These are phyloP conservation scores for Odocoileus hemionus DNA, from an alignment of 2,113 vertebrate genomes.

Conservation along the genomic window DNA sequence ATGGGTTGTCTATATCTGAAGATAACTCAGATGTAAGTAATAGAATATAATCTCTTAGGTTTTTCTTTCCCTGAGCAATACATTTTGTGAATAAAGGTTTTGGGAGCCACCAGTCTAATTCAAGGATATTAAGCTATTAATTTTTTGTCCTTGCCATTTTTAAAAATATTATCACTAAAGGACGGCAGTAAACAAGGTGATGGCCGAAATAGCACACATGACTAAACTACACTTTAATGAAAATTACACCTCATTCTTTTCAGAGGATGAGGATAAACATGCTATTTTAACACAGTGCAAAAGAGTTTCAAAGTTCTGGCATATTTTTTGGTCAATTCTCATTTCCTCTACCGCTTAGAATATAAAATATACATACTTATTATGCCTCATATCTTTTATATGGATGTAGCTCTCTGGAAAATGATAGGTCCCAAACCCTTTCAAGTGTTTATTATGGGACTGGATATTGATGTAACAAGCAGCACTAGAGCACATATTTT, in stretches of 20 bases:
- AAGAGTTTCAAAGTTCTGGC: neutral
- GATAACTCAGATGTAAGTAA: neutral
- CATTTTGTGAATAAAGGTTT: neutral
- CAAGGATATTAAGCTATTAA: neutral
- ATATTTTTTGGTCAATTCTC: constrained; percentile 17
- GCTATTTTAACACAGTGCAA: neutral
- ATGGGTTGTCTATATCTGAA: neutral
- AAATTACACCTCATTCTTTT: neutral
- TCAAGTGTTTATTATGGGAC: neutral
- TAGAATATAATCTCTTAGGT: neutral
- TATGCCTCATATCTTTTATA: neutral
- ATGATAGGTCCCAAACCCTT: neutral
- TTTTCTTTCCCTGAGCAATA: neutral
- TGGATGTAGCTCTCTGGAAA: constrained; percentile 12
- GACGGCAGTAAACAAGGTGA: neutral
- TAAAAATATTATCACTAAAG: neutral
- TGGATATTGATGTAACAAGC: neutral
- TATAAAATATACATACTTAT: constrained; percentile 37
- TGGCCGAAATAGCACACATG: neutral
- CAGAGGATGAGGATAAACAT: neutral
- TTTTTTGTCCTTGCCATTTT: neutral
- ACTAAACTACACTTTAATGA: neutral
- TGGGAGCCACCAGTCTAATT: neutral
- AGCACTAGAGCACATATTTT: neutral
- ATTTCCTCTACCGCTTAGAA: neutral